Evolutionary conservation across 2,113 vertebrate genomes (phyloP).

Genomic region (Tyrannus savana): DNA sequence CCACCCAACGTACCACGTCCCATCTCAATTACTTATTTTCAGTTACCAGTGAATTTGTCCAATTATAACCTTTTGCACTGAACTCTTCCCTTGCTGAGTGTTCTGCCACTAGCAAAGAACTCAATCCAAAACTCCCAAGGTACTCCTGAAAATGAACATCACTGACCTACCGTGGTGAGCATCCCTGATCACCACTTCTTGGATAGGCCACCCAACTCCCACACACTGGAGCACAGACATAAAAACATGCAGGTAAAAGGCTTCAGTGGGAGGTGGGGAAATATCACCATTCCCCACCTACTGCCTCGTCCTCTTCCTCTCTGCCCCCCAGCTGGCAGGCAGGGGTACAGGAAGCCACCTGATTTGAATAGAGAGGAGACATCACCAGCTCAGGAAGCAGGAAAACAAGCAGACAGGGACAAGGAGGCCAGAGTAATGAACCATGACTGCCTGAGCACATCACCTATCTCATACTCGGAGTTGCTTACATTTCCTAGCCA

Average conservation of each 20-base stretch:
- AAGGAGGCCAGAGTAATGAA: not conserved
- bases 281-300: not conserved
- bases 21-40: not conserved
- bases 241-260: not conserved
- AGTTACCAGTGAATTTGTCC: not conserved
- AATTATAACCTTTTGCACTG: not conserved
- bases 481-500: not conserved
- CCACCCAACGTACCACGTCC: fast-evolving
- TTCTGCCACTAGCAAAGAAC: not conserved
- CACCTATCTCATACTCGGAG: not conserved
- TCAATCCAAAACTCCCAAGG: not conserved
- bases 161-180: not conserved
- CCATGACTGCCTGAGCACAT: not conserved
- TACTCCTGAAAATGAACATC: not conserved
- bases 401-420: conserved; percentile 33
- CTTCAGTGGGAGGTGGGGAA: not conserved
- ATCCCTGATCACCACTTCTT: not conserved
- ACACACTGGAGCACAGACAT: fast-evolving
- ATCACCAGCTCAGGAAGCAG: not conserved
- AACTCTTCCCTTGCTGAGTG: not conserved
- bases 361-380: conserved; percentile 61
- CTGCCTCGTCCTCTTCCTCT: not conserved
- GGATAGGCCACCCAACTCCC: not conserved
- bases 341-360: conserved; percentile 22
- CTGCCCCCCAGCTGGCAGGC: not conserved